A percentile compares a stretch with the other conserved stretches of the same genome.
Conservation (phyloP, 2,113 vertebrate species). For the Chaetodon auriga region DNA sequence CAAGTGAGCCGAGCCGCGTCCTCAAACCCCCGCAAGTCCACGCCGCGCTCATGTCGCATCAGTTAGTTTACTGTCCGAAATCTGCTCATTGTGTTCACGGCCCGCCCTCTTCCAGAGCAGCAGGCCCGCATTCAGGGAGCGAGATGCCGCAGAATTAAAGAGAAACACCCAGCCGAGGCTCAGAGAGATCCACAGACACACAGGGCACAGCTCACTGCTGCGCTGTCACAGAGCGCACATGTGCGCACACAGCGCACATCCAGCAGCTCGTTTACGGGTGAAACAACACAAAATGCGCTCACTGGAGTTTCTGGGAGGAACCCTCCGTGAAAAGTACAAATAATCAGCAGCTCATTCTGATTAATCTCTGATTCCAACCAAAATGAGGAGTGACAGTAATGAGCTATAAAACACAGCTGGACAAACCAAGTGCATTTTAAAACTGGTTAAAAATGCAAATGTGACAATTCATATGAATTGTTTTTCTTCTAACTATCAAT, state of each 20-base stretch:
- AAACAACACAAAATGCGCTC: background rate
- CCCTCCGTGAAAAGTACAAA: background rate
- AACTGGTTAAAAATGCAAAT: background rate
- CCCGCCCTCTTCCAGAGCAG: constrained; percentile 69
- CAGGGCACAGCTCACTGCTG: too few species aligned
- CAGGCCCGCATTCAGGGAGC: constrained; percentile 59
- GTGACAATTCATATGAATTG: background rate
- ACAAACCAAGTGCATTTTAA: background rate
- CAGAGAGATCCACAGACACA: background rate
- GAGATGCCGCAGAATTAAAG: constrained; percentile 80
- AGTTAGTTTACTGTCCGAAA: constrained; percentile 50
- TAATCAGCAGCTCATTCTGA: background rate
- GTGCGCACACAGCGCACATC: too few species aligned
- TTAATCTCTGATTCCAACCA: background rate
- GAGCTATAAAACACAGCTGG: too few species aligned
- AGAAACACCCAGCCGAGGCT: constrained; percentile 64
- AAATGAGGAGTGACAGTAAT: background rate
- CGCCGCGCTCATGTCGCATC: constrained; percentile 40
- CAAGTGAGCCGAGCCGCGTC: constrained; percentile 20
- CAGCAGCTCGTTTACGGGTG: background rate
- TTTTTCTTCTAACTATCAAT: background rate
- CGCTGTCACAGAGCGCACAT: background rate
- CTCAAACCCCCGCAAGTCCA: background rate
- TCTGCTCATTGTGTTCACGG: constrained; percentile 50
- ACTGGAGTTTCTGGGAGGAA: constrained; percentile 4